These are phyloP conservation scores for Echinops telfairi DNA, from an alignment of 2,113 vertebrate species.

Conservation along the genomic window DNA sequence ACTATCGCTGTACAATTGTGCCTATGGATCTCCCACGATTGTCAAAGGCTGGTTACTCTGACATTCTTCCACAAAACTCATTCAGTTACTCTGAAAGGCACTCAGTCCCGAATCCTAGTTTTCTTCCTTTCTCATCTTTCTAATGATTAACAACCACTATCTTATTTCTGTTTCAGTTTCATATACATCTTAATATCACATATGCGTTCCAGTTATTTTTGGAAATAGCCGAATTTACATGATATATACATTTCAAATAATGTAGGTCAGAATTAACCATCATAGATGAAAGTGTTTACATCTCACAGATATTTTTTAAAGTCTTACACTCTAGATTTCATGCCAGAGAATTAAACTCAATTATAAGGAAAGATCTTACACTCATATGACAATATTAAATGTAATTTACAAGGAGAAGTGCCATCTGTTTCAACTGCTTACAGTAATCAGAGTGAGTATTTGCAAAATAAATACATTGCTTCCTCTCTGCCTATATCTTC, in stretches of 20 bases:
- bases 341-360: neutral
- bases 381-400: slow-evolving; percentile 23
- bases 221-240: slow-evolving; percentile 16
- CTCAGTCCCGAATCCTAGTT: slow-evolving; percentile 10
- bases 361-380: slow-evolving; percentile 21
- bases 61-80: neutral
- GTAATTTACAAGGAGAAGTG: neutral
- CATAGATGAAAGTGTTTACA: slow-evolving; percentile 6
- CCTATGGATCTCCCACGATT: too few species aligned
- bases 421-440: neutral
- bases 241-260: slow-evolving; percentile 5
- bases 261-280: neutral
- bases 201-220: slow-evolving; percentile 51
- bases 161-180: neutral
- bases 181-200: neutral
- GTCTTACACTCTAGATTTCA: slow-evolving; percentile 24
- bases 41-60: too few species aligned
- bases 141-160: slow-evolving; percentile 15
- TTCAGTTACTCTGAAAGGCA: neutral
- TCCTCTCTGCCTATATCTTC: neutral
- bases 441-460: slow-evolving; percentile 24
- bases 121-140: neutral
- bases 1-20: too few species aligned
- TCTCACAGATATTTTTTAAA: slow-evolving; percentile 25
- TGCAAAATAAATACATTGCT: slow-evolving; percentile 11